A percentile compares a stretch with the other conserved stretches of the same genome.
Evolutionary conservation across 1,140 invertebrate genomes (phyloP).

Genomic region (Drosophila bocki): DNA sequence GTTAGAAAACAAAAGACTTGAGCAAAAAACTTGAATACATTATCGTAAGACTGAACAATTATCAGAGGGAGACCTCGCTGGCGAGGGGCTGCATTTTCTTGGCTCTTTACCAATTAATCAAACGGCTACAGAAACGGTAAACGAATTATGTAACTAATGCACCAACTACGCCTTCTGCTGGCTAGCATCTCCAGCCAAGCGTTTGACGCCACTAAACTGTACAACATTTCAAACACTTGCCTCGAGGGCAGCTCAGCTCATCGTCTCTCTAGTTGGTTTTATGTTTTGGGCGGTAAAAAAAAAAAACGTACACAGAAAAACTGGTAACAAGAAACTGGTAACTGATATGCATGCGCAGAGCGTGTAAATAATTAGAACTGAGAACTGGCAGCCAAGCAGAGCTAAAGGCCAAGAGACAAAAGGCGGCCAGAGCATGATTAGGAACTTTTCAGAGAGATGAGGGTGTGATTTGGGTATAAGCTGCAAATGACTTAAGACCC

Average conservation of each 20-base stretch:
- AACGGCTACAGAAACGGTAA: slow-evolving; percentile 74
- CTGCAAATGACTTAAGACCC: not conserved
- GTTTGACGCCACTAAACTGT: slow-evolving; percentile 76
- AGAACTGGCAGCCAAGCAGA: slow-evolving; percentile 36
- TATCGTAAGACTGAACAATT: slow-evolving; percentile 67
- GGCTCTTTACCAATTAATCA: slow-evolving; percentile 72
- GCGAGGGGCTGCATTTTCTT: slow-evolving; percentile 29
- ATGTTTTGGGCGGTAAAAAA: slow-evolving; percentile 32
- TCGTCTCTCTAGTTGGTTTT: slow-evolving; percentile 43
- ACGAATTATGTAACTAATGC: slow-evolving; percentile 80
- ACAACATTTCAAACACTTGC: slow-evolving; percentile 80
- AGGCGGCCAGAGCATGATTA: slow-evolving; percentile 60
- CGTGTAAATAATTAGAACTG: slow-evolving; percentile 78
- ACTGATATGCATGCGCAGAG: slow-evolving; percentile 78
- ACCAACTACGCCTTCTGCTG: slow-evolving; percentile 25
- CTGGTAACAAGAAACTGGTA: slow-evolving; percentile 62
- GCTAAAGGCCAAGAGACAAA: slow-evolving; percentile 33
- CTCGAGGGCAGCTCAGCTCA: slow-evolving; percentile 50
- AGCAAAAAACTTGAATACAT: slow-evolving; percentile 67
- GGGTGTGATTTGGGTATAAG: slow-evolving; percentile 19
- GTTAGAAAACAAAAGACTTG: slow-evolving; percentile 68
- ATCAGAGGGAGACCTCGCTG: slow-evolving; percentile 17
- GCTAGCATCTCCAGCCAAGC: slow-evolving; percentile 62
- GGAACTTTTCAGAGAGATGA: slow-evolving; percentile 53
- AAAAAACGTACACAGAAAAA: slow-evolving; percentile 8